Evolutionary conservation across 2,797 vertebrate species (phyloP), one percentile per base, ranked within the genome.

Genomic region (Tolypeutes matacus): DNA sequence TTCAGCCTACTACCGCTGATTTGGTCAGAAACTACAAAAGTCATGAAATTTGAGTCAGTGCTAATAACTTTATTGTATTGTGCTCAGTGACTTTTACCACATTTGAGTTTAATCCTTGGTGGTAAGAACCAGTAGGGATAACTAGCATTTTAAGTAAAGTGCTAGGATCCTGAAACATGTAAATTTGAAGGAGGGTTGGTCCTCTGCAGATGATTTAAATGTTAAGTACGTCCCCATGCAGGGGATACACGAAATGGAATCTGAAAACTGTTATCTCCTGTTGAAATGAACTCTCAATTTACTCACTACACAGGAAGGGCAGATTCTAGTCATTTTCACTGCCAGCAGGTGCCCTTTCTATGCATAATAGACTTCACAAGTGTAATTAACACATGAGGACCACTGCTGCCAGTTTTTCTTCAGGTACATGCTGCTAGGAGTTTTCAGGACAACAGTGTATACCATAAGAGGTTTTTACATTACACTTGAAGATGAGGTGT

Each of bases 361-460:
- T 98, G 98, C 98, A 99, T 99, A 99, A 99, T 99, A 98, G 99
- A 98, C 99, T 99, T 99, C 98, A 97, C 98, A 98, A 98, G 98
- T 99, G 99, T 99, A 99, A 99, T 99, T 99, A 99, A 99, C 99
- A 99, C 99, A 97, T 99, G 98, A 98, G 98, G 98, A 98, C 98
- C 97, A 94, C 96, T 93, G 98, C 98, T 98, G 97, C 97, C 97
- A 98, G 97, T 97, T 96, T 97, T 97, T 95, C 98, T 98, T 98
- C 98, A 98, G 98, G 98, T 98, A 96, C 98, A 97, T 95, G 97
- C 98, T 98, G 98, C 97, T 98, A 86, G 86, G 96, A 91, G 97
- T 97, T 97, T 97, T 98, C 97, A 97, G 97, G 98, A 98, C 97
- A 97, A 96, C 93, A 93, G 95, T 88, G 95, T 95, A 96, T 97